Percentiles rank a stretch among this genome's conserved stretches.
phyloP scores from a whole-genome alignment of 2,888 invertebrate genomes.

The Cinara cedri region DNA sequence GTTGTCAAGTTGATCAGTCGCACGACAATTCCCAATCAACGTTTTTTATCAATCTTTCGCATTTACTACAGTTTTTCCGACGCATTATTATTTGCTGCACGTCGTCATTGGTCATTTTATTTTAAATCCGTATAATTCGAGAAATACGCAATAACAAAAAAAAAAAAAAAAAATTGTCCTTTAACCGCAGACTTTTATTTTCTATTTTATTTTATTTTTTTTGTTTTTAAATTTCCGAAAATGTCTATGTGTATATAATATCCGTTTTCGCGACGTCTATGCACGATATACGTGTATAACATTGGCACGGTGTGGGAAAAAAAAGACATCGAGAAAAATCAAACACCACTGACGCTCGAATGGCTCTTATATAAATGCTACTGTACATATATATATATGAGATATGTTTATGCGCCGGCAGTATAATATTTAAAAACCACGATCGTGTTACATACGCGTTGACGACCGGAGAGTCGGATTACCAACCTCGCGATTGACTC shows the following conservation, averaged over 20 bases:
- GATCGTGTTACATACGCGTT: constrained; percentile 34
- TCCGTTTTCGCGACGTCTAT: neutral
- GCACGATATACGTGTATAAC: neutral
- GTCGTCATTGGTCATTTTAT: neutral
- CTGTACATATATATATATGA: neutral
- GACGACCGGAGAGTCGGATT: constrained; percentile 29
- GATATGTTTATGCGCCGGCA: neutral
- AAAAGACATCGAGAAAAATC: constrained; percentile 13
- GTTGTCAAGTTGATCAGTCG: too few species aligned
- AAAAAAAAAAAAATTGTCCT: too few species aligned
- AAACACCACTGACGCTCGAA: neutral
- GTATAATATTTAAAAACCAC: constrained; percentile 27
- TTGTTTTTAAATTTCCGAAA: too few species aligned
- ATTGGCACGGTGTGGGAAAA: neutral
- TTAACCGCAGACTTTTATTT: too few species aligned
- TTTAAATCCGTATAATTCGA: neutral
- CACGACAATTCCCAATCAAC: too few species aligned
- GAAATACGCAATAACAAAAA: too few species aligned
- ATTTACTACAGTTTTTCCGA: too few species aligned
- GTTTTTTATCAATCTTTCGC: too few species aligned
- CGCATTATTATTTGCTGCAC: neutral
- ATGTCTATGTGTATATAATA: too few species aligned
- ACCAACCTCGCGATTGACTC: too few species aligned
- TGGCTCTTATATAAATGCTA: too few species aligned
- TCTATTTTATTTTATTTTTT: too few species aligned